Conservation (phyloP, 2,113 vertebrate genomes). For the Meles meles region DNA sequence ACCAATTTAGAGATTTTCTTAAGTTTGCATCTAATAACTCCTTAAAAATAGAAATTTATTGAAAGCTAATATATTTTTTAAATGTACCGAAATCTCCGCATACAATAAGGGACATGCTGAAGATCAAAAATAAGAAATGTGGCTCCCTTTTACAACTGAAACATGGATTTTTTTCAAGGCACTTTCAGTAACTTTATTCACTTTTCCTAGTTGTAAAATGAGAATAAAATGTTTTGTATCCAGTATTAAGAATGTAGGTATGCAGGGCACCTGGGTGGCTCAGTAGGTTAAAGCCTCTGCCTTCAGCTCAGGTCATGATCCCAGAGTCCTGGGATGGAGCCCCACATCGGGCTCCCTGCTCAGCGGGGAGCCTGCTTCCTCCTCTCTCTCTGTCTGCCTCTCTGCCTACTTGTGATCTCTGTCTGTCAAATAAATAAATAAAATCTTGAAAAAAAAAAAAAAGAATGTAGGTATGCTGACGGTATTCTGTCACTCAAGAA, state of each 20-base stretch:
- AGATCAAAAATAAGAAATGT: background rate
- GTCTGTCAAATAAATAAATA: no score
- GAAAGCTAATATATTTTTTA: background rate
- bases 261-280: no score
- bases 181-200: background rate
- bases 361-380: no score
- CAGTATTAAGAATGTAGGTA: background rate
- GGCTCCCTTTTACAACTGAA: background rate
- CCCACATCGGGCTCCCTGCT: no score
- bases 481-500: background rate
- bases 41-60: constrained; percentile 17
- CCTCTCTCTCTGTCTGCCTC: no score
- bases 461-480: background rate
- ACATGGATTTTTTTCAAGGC: background rate
- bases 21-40: background rate
- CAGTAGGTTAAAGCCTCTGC: no score
- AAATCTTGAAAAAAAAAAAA: no score
- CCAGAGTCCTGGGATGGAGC: no score
- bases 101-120: background rate
- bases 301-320: no score
- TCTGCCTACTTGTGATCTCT: no score
- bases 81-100: constrained; percentile 6
- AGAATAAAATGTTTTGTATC: constrained; percentile 16
- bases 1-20: background rate
- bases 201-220: constrained; percentile 22